phyloP scores from a whole-genome alignment of 1,140 invertebrate genomes.

The Vanessa atalanta region DNA sequence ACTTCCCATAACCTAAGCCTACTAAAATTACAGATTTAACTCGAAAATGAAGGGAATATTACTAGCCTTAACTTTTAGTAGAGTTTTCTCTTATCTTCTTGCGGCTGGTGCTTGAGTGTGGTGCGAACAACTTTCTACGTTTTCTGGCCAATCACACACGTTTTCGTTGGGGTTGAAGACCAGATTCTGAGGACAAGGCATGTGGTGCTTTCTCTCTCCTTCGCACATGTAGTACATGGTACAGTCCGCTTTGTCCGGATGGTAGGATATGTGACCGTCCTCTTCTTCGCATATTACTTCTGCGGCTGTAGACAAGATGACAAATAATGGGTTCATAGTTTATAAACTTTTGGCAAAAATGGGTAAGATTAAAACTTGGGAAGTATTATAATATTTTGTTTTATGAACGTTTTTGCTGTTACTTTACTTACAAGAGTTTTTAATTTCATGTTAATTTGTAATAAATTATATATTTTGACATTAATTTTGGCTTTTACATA shows the following conservation, averaged over 20 bases:
- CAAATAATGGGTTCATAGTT: neutral
- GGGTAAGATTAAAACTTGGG: too few relatives aligned
- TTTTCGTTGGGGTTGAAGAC: slow-evolving; percentile 97
- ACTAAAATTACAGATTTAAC: neutral
- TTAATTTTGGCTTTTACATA: too few relatives aligned
- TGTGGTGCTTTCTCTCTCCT: slow-evolving; percentile 96
- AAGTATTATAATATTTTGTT: neutral
- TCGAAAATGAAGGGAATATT: slow-evolving; percentile 22
- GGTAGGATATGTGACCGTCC: slow-evolving; percentile 96
- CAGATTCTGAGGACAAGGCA: slow-evolving; percentile 97
- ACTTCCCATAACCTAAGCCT: slow-evolving; percentile 26
- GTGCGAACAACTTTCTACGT: slow-evolving; percentile 92
- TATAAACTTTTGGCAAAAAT: neutral
- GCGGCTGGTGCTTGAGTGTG: slow-evolving; percentile 89
- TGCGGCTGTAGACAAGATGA: slow-evolving; percentile 83
- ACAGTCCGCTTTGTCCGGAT: slow-evolving; percentile 94
- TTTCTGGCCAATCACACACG: slow-evolving; percentile 98
- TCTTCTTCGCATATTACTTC: slow-evolving; percentile 95
- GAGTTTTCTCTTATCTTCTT: slow-evolving; percentile 57
- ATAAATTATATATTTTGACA: too few relatives aligned
- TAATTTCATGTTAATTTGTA: too few relatives aligned
- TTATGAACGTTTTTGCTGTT: too few relatives aligned
- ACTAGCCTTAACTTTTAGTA: slow-evolving; percentile 6
- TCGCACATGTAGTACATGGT: slow-evolving; percentile 98
- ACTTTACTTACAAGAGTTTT: too few relatives aligned